phyloP scores from a whole-genome alignment of 2,113 vertebrate species.

The human region GRCh38 chr22:46861501-46862000 shows the following conservation, averaged over 20 bases:
- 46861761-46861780: not conserved
- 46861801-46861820: not conserved
- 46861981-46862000: not conserved
- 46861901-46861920: not conserved
- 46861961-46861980: not conserved
- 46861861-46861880: not conserved
- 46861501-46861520: not conserved
- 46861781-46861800: not conserved
- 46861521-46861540: accelerated
- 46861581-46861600: too few species aligned
- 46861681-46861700: accelerated
- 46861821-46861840: too few species aligned
- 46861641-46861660: not conserved
- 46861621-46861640: not conserved
- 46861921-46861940: not conserved
- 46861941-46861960: not conserved
- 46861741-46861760: not conserved
- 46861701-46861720: too few species aligned
- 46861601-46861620: accelerated
- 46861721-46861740: accelerated
- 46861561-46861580: not conserved
- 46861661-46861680: not conserved
- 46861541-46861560: not conserved
- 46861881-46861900: not conserved
- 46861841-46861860: not conserved